Evolutionary conservation across 2,888 invertebrate genomes (phyloP).

Genomic region (Agriopis marginaria): DNA sequence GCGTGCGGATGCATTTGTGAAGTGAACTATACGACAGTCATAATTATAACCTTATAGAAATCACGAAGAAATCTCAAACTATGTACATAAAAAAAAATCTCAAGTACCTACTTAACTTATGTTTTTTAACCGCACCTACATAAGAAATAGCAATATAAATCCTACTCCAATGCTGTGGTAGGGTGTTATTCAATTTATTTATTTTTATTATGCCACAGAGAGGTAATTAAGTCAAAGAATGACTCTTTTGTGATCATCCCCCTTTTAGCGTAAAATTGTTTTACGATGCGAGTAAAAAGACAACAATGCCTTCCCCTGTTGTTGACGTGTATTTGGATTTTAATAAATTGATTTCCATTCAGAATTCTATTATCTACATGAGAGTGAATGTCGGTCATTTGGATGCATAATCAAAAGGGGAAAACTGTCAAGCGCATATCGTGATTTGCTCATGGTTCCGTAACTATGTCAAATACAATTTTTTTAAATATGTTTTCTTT

Average conservation of each 20-base stretch:
- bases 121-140: neutral
- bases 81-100: too few species aligned
- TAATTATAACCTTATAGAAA: too few species aligned
- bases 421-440: too few species aligned
- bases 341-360: conserved; percentile 39
- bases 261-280: conserved; percentile 45
- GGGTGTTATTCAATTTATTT: conserved; percentile 53
- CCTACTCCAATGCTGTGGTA: neutral
- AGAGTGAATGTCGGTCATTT: neutral
- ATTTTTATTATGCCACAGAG: conserved; percentile 55
- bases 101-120: neutral
- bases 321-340: conserved; percentile 26
- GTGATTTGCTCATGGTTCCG: too few species aligned
- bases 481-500: too few species aligned
- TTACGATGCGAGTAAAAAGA: conserved; percentile 44
- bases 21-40: too few species aligned
- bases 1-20: too few species aligned
- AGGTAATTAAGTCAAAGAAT: conserved; percentile 56
- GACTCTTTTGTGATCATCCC: conserved; percentile 54
- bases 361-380: conserved; percentile 23
- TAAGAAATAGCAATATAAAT: neutral
- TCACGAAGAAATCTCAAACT: too few species aligned
- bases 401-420: conserved; percentile 1
- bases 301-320: conserved; percentile 33
- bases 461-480: too few species aligned